Conservation (phyloP, 2,888 invertebrate species). For the Gasteruption jaculator region DNA sequence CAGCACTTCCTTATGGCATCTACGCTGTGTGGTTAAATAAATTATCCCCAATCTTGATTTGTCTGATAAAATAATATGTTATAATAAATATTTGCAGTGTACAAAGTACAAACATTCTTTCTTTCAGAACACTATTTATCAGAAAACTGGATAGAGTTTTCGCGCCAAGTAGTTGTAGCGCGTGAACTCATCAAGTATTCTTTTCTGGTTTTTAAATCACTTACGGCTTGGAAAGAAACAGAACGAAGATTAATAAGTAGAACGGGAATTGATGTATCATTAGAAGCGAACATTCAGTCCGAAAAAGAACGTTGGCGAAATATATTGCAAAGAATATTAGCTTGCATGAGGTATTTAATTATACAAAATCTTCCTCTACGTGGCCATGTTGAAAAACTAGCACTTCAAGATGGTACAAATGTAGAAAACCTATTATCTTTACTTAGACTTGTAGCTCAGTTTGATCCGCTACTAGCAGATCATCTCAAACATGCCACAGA, state of each 20-base stretch:
- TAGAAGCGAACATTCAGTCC: constrained; percentile 1
- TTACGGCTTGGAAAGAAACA: constrained; percentile 20
- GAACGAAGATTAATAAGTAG: constrained; percentile 16
- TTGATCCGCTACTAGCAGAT: constrained; percentile 20
- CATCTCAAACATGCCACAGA: constrained; percentile 21
- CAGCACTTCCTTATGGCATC: too few species aligned
- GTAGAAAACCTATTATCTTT: constrained; percentile 15
- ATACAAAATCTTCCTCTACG: constrained; percentile 12
- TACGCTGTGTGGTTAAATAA: too few species aligned
- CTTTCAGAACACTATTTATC: too few species aligned
- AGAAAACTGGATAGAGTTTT: too few species aligned
- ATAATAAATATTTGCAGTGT: too few species aligned
- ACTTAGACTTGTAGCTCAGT: constrained; percentile 12
- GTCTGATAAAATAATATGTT: too few species aligned
- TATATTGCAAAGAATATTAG: constrained; percentile 13
- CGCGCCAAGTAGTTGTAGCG: too few species aligned
- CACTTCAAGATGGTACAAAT: constrained; percentile 9
- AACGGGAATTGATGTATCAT: constrained; percentile 8
- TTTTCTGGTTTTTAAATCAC: too few species aligned
- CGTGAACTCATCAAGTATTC: too few species aligned
- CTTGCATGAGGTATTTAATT: constrained; percentile 4
- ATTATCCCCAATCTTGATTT: too few species aligned
- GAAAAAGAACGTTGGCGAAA: constrained; percentile 15
- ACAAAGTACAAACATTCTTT: too few species aligned
- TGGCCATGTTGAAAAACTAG: constrained; percentile 14